These are phyloP conservation scores for Papilio protenor DNA, from an alignment of 2,888 invertebrate genomes.

Conservation along the genomic window DNA sequence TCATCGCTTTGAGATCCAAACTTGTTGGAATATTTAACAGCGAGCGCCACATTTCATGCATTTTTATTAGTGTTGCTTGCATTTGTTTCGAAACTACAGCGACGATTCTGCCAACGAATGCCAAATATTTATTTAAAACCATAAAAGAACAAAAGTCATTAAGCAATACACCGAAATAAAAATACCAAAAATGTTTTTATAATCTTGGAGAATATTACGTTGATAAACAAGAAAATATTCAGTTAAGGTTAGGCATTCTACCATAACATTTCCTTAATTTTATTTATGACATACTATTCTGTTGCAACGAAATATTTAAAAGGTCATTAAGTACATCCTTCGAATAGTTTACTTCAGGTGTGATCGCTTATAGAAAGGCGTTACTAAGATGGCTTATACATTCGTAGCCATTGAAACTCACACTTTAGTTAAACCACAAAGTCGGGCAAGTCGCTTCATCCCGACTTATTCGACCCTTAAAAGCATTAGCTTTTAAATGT, in stretches of 20 bases:
- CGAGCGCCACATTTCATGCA: conserved; percentile 22
- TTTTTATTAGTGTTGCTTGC: conserved; percentile 12
- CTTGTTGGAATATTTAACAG: conserved; percentile 23
- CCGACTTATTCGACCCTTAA: not conserved
- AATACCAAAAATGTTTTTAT: too few species aligned
- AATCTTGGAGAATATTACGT: too few species aligned
- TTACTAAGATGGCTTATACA: not conserved
- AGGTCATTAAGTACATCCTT: not conserved
- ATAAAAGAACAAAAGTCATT: not conserved
- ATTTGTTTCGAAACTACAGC: not conserved
- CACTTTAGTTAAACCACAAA: conserved; percentile 10
- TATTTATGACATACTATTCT: not conserved
- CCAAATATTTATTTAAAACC: not conserved
- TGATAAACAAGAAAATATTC: not conserved
- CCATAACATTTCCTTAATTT: too few species aligned
- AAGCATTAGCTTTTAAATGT: conserved; percentile 10
- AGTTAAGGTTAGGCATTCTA: not conserved
- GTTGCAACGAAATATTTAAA: not conserved
- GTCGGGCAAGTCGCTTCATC: not conserved
- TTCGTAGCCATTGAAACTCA: not conserved
- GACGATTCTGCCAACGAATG: not conserved
- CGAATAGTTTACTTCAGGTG: not conserved
- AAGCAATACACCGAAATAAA: too few species aligned
- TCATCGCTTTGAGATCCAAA: conserved; percentile 21
- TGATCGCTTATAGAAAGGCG: not conserved